Evolutionary conservation across 2,113 vertebrate species (phyloP), one percentile per base, ranked within the genome.

Genomic region (Coturnix japonica): DNA sequence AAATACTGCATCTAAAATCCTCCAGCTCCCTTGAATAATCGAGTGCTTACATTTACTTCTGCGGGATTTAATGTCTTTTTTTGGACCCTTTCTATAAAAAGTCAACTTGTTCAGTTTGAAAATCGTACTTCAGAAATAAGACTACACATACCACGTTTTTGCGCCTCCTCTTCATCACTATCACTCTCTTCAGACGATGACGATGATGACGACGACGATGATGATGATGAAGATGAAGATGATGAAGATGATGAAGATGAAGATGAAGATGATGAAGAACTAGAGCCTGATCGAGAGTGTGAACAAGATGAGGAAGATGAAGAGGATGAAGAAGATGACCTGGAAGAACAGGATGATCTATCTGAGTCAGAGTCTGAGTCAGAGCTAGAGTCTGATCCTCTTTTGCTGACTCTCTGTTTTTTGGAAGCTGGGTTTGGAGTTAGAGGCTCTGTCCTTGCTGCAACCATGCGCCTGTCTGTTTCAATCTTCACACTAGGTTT

Each of bases 151-250:
- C 98, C 97, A 96, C 97, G 96, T 95, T 98, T 98, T 53, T 97
- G 98, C 81, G 87, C 95, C 81, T 97, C 97, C 88, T 97, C 97
- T 95, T 98, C 98, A 91, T 99, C 99, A 82, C 98, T 99, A 92
- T 99, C 99, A 87, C 98, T 99, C 91, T 98, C 98, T 93, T 99
- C 98, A 61, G 99, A 99, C 3, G 99, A 99, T 4, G 99, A 99
- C 0, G 99, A 99, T 2, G 99, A 99, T 0, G 99, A 99, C 0
- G 99, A 99, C 0, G 99, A 99, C 0, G 99, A 99, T 0, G 99
- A 99, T 0, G 99, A 99, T 0, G 99, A 98, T 0, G 98, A 98
- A 0, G 99, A 99, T 0, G 99, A 99, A 0, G 99, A 99, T 0
- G 99, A 98, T 0, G 98, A 98, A 0, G 98, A 98, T 0, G 98